Evolutionary conservation across 2,888 invertebrate species (phyloP), one percentile per base, ranked within the genome.

Genomic region (Temnothorax rugatulus): DNA sequence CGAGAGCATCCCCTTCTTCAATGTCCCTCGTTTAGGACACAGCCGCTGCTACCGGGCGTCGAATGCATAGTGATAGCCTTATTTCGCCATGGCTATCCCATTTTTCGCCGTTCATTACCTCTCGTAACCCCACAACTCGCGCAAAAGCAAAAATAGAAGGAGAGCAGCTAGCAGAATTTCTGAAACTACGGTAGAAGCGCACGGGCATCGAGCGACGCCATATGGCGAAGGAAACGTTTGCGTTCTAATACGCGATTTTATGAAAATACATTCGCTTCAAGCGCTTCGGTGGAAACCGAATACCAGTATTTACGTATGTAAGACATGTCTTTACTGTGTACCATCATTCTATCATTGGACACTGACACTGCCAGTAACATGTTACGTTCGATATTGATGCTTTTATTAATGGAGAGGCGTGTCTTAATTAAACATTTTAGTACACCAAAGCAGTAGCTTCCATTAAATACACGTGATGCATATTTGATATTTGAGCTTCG

Each of bases 41-140:
- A 59, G 76, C 59, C 85, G 83, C 85, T 82, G 75, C 75, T 84
- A 73, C 77, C 69, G 66, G 57, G 84, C 88, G 88, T 89, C 89
- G 91, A 91, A 92, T 92, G 93, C 93, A 93, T 91, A 93, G 92
- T 90, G 92, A 93, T 93, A 86, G 90, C 90, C 92, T 93, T 90
- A 92, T 92, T 93, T 92, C 88, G 88, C 44, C 59, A 21, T 29
- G 59, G 57, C 61, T 38, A 76, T 61, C 81, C 84, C 52, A 66
- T 75, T 86, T 82, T 76, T 77, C 71, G 59, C 44, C 79, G 61
- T 86, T 82, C 86, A 83, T 87, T 89, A 82, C 84, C 52, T 63
- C 74, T 59, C 57, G 41, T 79, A 47, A 2, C 66, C 64, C 59
- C 77, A n/a, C 76, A 68, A 63, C 59, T 5, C 47, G 8, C 52